These are phyloP conservation scores for Corythornis vintsioides DNA, from an alignment of 2,113 vertebrate genomes.

Conservation along the genomic window DNA sequence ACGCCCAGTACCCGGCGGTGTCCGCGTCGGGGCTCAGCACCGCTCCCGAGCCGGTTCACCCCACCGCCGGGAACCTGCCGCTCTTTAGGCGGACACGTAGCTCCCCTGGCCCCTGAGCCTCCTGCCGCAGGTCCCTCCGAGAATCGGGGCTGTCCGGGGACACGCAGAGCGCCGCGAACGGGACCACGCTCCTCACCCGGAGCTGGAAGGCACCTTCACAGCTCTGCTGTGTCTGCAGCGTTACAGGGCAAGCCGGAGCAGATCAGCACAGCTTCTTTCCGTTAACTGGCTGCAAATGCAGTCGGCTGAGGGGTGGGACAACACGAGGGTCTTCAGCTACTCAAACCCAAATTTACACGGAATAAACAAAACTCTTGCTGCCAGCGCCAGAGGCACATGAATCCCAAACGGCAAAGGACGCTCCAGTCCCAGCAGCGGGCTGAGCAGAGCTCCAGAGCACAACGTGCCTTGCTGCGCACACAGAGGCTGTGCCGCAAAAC, in stretches of 20 bases:
- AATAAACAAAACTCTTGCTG: neutral
- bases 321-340: neutral
- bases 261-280: neutral
- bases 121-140: neutral
- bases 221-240: neutral
- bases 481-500: neutral
- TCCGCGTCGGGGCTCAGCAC: conserved; percentile 7
- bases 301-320: neutral
- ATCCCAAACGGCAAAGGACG: neutral
- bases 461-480: accelerated
- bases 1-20: neutral
- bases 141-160: neutral
- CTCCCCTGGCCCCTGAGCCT: neutral
- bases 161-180: neutral
- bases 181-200: neutral
- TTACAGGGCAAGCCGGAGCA: neutral
- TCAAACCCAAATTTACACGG: neutral
- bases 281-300: neutral
- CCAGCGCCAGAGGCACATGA: accelerated
- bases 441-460: neutral
- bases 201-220: neutral
- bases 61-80: neutral
- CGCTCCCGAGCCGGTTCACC: neutral
- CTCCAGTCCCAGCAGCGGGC: neutral
- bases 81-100: neutral